Evolutionary conservation across 1,140 invertebrate species (phyloP), one percentile per base, ranked within the genome.

Genomic region (Lepidostoma basale): DNA sequence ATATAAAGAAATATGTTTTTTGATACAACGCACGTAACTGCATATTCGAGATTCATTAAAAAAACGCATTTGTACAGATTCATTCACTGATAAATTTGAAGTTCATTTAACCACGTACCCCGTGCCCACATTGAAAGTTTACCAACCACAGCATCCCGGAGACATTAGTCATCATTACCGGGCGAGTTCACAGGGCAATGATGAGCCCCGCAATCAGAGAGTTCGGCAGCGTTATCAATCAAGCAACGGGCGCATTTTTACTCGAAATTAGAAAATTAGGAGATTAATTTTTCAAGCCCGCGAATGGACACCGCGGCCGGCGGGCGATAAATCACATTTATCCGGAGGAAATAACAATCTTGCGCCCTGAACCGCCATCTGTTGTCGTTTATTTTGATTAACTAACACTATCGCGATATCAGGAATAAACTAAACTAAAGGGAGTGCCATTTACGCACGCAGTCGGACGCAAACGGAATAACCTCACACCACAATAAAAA

Each of bases 341-440:
- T 60, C 39, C 36, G 20, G 39, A 26, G 39, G n/a, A 60, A 60
- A n/a, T n/a, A 44, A 60, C 42, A 42, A 42, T 60, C 56, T 40
- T 40, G 12, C 45, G 22, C 23, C 23, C 56, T 22, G 14, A 20
- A 18, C 56, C 25, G 25, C 56, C 56, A 60, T 60, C 56, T 60
- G 56, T 42, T 42, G 56, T 42, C 56, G 36, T 60, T 60, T 60
- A 60, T 60, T 60, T 40, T 60, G 39, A 60, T 60, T 60, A 60
- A 60, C n/a, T 39, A 60, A 26, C 56, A 20, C 45, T 49, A 49
- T 23, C 8, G 22, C 18, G n/a, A 14, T 40, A 44, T 60, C 40
- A n/a, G n/a, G n/a, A n/a, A n/a, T n/a, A n/a, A n/a, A n/a, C n/a
- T n/a, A n/a, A n/a, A n/a, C n/a, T n/a, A n/a, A n/a, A n/a, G n/a